Percentiles rank a stretch among this genome's conserved stretches.
phyloP scores from a whole-genome alignment of 2,797 vertebrate genomes.

The Poeciliopsis paucimaculata region DNA sequence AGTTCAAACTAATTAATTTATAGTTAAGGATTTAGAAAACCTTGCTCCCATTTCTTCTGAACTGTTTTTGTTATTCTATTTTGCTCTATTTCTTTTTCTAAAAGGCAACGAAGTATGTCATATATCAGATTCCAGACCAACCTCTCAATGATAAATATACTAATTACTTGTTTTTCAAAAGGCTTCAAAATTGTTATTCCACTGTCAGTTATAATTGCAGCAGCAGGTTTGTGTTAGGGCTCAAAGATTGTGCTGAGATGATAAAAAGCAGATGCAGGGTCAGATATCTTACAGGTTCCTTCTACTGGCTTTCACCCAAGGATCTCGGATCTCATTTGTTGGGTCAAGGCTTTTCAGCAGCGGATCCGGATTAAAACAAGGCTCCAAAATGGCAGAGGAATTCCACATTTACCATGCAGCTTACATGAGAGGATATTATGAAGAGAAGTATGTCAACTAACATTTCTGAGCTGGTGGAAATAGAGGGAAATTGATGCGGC shows the following conservation, averaged over 20 bases:
- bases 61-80: slow-evolving; percentile 35
- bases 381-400: slow-evolving; percentile 46
- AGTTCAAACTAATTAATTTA: slow-evolving; percentile 22
- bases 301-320: slow-evolving; percentile 68
- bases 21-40: slow-evolving; percentile 36
- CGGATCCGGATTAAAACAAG: slow-evolving; percentile 59
- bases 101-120: neutral
- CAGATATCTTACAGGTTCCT: slow-evolving; percentile 54
- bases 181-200: slow-evolving; percentile 69
- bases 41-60: slow-evolving; percentile 29
- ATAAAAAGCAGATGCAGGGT: slow-evolving; percentile 75
- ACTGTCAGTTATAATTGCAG: slow-evolving; percentile 63
- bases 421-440: slow-evolving; percentile 37
- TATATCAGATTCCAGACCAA: slow-evolving; percentile 43
- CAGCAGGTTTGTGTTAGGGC: slow-evolving; percentile 62
- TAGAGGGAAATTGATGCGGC: neutral
- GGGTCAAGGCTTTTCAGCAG: slow-evolving; percentile 66
- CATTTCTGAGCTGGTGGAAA: slow-evolving; percentile 2
- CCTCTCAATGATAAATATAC: slow-evolving; percentile 61
- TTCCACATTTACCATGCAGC: slow-evolving; percentile 61
- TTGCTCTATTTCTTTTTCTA: slow-evolving; percentile 21
- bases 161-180: slow-evolving; percentile 69
- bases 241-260: slow-evolving; percentile 51
- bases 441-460: slow-evolving; percentile 27
- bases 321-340: slow-evolving; percentile 71